phyloP scores from a whole-genome alignment of 1,140 invertebrate species.

The Aporrectodea caliginosa region DNA sequence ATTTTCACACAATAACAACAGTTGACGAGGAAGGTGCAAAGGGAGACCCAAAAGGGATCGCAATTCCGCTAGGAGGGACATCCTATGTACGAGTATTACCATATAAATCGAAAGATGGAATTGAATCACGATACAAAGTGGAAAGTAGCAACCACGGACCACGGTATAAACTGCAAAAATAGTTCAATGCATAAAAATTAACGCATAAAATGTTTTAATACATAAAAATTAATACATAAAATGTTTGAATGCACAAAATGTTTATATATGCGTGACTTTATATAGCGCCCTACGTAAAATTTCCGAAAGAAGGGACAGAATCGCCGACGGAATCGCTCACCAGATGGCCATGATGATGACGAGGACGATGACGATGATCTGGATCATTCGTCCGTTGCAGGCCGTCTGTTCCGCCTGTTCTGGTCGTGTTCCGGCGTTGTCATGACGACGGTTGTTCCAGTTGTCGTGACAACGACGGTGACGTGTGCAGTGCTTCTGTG shows the following conservation, averaged over 20 bases:
- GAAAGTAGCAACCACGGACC: too few species aligned
- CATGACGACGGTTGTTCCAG: not conserved
- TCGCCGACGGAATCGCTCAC: too few species aligned
- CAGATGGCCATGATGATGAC: constrained; percentile 60
- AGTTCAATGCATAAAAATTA: too few species aligned
- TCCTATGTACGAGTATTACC: too few species aligned
- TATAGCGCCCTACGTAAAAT: constrained; percentile 31
- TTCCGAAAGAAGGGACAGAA: not conserved
- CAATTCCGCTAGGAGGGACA: too few species aligned
- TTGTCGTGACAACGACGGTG: constrained; percentile 1
- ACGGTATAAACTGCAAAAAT: too few species aligned
- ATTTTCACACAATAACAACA: too few species aligned
- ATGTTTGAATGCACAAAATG: not conserved
- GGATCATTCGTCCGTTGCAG: constrained; percentile 65
- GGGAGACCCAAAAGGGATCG: too few species aligned
- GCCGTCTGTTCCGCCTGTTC: not conserved
- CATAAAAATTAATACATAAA: not conserved
- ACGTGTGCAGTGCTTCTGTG: not conserved
- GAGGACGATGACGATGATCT: constrained; percentile 79
- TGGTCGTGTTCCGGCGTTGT: not conserved
- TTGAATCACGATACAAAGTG: too few species aligned
- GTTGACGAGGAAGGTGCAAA: too few species aligned
- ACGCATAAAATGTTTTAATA: constrained; percentile 22
- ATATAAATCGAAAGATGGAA: too few species aligned
- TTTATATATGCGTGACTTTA: constrained; percentile 15